Percentiles rank a stretch among this genome's conserved stretches.
These are phyloP conservation scores for Otus scops DNA, from an alignment of 2,797 vertebrate species.

Conservation along the genomic window DNA sequence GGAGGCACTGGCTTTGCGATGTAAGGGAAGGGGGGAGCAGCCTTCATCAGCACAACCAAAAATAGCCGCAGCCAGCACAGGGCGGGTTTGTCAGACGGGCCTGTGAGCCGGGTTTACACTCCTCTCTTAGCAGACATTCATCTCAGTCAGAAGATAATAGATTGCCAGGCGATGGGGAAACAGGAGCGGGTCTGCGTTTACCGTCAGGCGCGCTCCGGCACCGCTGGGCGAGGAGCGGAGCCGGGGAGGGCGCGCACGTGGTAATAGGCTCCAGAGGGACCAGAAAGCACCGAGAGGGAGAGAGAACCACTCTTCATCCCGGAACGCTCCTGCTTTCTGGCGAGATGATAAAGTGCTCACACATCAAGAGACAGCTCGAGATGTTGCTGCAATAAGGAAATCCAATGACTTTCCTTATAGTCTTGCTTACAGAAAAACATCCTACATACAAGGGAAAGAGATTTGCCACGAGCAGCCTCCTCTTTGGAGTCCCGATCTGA, in stretches of 20 bases:
- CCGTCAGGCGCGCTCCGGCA: neutral
- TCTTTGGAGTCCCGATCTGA: neutral
- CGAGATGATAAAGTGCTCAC: neutral
- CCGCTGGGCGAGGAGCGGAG: neutral
- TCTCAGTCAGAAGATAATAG: neutral
- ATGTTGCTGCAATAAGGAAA: neutral
- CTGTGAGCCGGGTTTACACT: neutral
- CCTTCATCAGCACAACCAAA: neutral
- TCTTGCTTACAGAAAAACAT: neutral
- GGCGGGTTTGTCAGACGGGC: neutral
- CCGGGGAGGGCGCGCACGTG: neutral
- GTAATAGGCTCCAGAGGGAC: neutral
- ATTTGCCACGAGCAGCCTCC: neutral
- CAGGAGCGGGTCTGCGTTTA: neutral
- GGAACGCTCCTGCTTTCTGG: neutral
- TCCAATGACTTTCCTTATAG: neutral
- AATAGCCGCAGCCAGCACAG: neutral
- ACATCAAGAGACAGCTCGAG: neutral
- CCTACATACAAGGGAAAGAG: neutral
- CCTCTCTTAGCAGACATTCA: neutral
- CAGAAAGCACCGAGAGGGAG: fast-evolving
- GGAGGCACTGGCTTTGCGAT: neutral
- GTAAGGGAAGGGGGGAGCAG: neutral
- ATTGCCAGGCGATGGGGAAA: neutral
- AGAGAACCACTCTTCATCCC: neutral